Evolutionary conservation across 1,140 invertebrate species (phyloP).

Genomic region (Drosophila nikananu): DNA sequence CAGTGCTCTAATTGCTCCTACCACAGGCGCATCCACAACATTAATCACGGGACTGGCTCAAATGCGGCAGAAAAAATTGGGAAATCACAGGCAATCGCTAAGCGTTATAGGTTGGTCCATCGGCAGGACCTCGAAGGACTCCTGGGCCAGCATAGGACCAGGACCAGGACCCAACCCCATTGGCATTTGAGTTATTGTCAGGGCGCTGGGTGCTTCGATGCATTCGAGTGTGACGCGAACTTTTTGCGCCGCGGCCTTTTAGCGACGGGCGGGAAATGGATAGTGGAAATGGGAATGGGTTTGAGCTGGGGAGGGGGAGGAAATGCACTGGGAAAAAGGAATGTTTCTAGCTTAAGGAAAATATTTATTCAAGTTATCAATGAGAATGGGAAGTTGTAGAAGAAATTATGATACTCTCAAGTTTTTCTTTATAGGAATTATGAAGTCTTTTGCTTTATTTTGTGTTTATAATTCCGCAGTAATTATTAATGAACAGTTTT

Average conservation of each 20-base stretch:
- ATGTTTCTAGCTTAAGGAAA: rapidly evolving
- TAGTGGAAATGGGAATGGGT: slow-evolving; percentile 41
- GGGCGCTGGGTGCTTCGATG: slow-evolving; percentile 57
- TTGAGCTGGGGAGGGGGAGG: not conserved
- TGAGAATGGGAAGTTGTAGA: not conserved
- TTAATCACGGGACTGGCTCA: slow-evolving; percentile 72
- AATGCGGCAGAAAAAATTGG: slow-evolving; percentile 66
- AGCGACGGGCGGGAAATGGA: slow-evolving; percentile 51
- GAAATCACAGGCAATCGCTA: slow-evolving; percentile 81
- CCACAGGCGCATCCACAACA: slow-evolving; percentile 69
- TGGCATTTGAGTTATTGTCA: slow-evolving; percentile 79
- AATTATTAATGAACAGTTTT: too few relatives aligned
- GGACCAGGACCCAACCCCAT: slow-evolving; percentile 13
- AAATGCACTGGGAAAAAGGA: not conserved
- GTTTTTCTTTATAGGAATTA: not conserved
- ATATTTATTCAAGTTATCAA: rapidly evolving
- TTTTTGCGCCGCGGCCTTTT: slow-evolving; percentile 67
- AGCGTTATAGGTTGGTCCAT: slow-evolving; percentile 67
- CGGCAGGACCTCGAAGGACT: slow-evolving; percentile 14
- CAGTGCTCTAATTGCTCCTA: slow-evolving; percentile 82
- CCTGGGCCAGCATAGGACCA: not conserved
- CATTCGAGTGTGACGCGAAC: slow-evolving; percentile 80
- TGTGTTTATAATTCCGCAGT: too few relatives aligned
- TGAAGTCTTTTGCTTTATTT: not conserved
- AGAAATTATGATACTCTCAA: not conserved